These are phyloP conservation scores for Tuta absoluta DNA, from an alignment of 2,888 invertebrate species.

Conservation along the genomic window DNA sequence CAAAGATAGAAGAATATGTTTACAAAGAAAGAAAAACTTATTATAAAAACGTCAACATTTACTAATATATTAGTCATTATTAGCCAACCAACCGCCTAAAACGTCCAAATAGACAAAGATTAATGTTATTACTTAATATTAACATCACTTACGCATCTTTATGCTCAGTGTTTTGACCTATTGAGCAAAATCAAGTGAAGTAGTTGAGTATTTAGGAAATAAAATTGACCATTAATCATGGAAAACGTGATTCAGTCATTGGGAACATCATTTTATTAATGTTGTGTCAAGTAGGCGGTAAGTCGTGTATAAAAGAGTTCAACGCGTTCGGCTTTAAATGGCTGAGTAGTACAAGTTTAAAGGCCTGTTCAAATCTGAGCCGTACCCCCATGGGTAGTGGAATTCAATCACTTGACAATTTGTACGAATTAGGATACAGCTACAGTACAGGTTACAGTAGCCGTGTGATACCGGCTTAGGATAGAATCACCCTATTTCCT, in stretches of 20 bases:
- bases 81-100: conserved; percentile 2
- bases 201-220: not conserved
- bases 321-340: not conserved
- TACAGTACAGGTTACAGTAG: too few relatives aligned
- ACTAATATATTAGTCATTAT: not conserved
- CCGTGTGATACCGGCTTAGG: too few relatives aligned
- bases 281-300: not conserved
- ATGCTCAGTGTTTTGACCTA: not conserved
- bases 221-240: not conserved
- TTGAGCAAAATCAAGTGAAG: not conserved
- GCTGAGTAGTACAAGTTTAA: too few relatives aligned
- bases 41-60: not conserved
- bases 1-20: not conserved
- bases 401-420: too few relatives aligned
- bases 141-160: conserved; percentile 4
- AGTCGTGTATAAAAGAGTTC: not conserved
- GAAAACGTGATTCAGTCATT: conserved; percentile 6
- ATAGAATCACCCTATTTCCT: too few relatives aligned
- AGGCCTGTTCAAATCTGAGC: too few relatives aligned
- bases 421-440: too few relatives aligned
- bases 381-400: too few relatives aligned
- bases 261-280: not conserved
- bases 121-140: not conserved
- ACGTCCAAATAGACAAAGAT: not conserved
- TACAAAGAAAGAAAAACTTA: not conserved